phyloP scores from a whole-genome alignment of 2,888 invertebrate species.

The Biston betularia region DNA sequence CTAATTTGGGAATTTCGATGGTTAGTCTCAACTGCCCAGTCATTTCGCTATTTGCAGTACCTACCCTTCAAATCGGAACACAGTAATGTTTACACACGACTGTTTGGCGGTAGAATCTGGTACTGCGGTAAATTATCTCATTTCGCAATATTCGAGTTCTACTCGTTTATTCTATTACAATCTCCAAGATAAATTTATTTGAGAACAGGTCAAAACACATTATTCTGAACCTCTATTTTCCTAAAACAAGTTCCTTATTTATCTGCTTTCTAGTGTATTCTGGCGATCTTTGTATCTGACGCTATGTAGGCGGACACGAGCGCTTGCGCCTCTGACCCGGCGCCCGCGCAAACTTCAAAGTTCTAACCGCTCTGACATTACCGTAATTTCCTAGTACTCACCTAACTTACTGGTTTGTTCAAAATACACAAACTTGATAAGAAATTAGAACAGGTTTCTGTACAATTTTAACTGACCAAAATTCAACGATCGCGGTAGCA shows the following conservation, averaged over 20 bases:
- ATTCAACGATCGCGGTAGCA: neutral
- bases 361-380: constrained; percentile 35
- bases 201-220: neutral
- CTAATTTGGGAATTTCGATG: no score
- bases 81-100: no score
- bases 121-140: neutral
- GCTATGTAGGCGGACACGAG: constrained; percentile 61
- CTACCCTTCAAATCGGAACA: no score
- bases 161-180: no score
- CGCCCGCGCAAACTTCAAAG: constrained; percentile 39
- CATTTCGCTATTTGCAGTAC: no score
- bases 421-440: neutral
- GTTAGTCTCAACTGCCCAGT: no score
- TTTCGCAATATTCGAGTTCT: neutral
- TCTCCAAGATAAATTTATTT: neutral
- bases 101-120: no score
- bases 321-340: constrained; percentile 56
- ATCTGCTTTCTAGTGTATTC: constrained; percentile 51
- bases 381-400: constrained; percentile 37
- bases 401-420: constrained; percentile 11
- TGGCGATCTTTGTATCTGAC: constrained; percentile 56
- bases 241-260: constrained; percentile 11
- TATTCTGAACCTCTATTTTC: neutral
- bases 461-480: neutral
- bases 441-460: neutral